Evolutionary conservation across 1,140 invertebrate species (phyloP), one percentile per base, ranked within the genome.

Genomic region (Drosophila setifemur): DNA sequence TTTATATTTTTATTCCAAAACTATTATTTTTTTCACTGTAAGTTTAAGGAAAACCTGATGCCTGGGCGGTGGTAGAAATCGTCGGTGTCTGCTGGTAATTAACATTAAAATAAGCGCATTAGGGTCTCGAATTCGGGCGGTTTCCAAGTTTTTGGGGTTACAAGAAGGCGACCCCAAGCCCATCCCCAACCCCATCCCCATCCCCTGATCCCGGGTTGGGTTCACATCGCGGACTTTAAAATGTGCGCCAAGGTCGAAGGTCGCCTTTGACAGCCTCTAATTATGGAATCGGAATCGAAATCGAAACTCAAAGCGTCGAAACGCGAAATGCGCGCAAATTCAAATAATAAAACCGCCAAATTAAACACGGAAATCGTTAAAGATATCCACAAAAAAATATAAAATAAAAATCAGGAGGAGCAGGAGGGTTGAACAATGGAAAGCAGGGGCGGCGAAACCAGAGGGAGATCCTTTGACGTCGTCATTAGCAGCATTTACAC

Each of bases 401-500:
- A n/a, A n/a, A n/a, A n/a, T n/a, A n/a, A n/a, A n/a, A n/a, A n/a
- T n/a, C 33, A 8, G n/a, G 5, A 2, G 14, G 1, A 5, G 14
- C 14, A 1, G 11, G 14, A 12, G 4, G n/a, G 11, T 19, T 14
- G 16, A 1, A 18, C 9, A 7, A 23, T 23, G 21, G 21, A 2
- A 18, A 14, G 14, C 16, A 28, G 44, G n/a, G n/a, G 18, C 3
- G 44, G n/a, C n/a, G n/a, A n/a, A n/a, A n/a, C n/a, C n/a, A 9
- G 16, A 3, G 28, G 35, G 12, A 25, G 48, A 44, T 54, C 40
- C 73, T 44, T 82, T 82, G 76, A 73, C 82, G 82, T 60, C 82
- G 82, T 86, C 82, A 86, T 86, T 86, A 86, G 81, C 82, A 86
- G 81, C 82, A 81, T 86, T 86, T 86, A 76, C 72, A 87, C 81